A percentile compares a stretch with the other conserved stretches of the same genome.
Conservation (phyloP, 2,113 vertebrate genomes). For the Phalacrocorax carbo region DNA sequence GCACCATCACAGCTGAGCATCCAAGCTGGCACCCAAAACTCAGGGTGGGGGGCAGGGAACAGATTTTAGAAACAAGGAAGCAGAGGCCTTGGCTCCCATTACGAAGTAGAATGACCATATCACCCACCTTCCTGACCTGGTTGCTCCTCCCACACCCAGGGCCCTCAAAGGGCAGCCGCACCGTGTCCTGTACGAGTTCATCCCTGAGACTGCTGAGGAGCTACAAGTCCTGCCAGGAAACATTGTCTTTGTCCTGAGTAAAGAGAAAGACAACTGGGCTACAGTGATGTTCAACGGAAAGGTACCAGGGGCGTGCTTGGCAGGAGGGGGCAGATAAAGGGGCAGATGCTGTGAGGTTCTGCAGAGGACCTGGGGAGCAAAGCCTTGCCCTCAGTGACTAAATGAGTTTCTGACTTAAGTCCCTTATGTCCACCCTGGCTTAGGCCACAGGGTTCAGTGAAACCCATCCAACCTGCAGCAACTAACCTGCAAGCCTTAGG, state of each 20-base stretch:
- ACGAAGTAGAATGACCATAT: accelerated
- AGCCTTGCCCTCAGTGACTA: background rate
- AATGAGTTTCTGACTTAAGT: background rate
- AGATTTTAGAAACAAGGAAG: background rate
- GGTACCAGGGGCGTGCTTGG: constrained; percentile 60
- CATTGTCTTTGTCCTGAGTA: constrained; percentile 93
- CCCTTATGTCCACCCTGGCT: background rate
- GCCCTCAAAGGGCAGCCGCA: constrained; percentile 88
- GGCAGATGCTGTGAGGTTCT: background rate
- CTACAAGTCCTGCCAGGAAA: constrained; percentile 91
- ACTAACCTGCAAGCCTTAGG: background rate
- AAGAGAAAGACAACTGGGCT: constrained; percentile 92
- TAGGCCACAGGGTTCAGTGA: background rate
- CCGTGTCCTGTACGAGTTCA: constrained; percentile 88
- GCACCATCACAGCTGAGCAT: accelerated
- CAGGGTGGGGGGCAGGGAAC: accelerated
- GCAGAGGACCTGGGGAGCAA: background rate
- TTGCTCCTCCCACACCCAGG: constrained; percentile 59
- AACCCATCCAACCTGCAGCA: background rate
- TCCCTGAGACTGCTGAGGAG: constrained; percentile 86
- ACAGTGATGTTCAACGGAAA: constrained; percentile 93
- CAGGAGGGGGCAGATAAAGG: background rate
- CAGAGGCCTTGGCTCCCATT: background rate
- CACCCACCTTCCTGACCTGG: background rate
- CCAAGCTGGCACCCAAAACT: background rate